A percentile compares a stretch with the other conserved stretches of the same genome.
Conservation (phyloP, 2,113 vertebrate species). For the Centropristis striata region DNA sequence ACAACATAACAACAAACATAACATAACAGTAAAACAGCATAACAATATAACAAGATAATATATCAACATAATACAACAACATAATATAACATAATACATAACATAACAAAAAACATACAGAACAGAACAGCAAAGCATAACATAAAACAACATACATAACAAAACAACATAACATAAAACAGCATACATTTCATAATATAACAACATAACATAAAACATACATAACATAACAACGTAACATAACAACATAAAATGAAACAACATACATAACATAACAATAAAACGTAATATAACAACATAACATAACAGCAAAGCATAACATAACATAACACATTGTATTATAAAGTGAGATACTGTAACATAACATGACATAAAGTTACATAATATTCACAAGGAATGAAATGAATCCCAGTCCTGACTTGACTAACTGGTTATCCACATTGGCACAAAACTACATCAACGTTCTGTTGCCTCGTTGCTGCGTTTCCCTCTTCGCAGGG, state of each 20-base stretch:
- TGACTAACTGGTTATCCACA: slow-evolving; percentile 3
- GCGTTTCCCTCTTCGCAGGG: slow-evolving; percentile 38
- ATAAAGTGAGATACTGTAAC: neutral
- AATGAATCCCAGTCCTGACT: neutral
- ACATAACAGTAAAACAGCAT: no score
- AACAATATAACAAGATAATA: neutral
- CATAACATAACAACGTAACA: neutral
- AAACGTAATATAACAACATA: neutral
- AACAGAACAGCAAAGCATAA: neutral
- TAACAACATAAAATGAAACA: no score
- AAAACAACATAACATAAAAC: neutral
- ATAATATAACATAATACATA: neutral
- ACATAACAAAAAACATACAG: no score
- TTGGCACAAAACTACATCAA: neutral
- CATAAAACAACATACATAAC: neutral
- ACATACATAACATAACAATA: neutral
- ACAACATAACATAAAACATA: neutral
- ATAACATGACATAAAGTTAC: neutral
- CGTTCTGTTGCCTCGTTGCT: slow-evolving; percentile 11
- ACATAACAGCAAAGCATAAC: neutral
- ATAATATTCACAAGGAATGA: neutral
- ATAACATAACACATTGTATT: neutral
- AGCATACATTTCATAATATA: no score
- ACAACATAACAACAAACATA: no score
- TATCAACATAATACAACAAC: neutral